Base-by-base conservation (phyloP, 2,113 vertebrate species). In the Albula goreensis region DNA sequence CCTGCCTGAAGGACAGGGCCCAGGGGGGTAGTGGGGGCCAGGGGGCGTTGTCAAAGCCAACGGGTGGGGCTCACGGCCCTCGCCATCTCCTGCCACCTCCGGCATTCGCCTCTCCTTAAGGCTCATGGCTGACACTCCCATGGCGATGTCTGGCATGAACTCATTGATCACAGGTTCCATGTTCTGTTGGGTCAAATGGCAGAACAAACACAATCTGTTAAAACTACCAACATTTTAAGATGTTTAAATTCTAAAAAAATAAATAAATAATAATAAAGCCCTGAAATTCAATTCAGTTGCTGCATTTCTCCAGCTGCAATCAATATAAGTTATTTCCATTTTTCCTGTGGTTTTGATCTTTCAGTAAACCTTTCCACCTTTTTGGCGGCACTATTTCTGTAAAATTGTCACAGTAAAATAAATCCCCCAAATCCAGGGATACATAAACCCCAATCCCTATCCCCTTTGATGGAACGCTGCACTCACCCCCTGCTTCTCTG, bases 111-210 rank as follows among this genome's bases (percentile, higher is more conserved):
- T 96, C 85, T 99, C 98, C 91, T 98, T 98, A 82, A 99, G 93
- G 60, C 97, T 97, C 95, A 99, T 95, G 3, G 97, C 96, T 0
- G 98, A 98, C 74, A 99, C 97, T 0, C 98, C 98, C 94, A 99
- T 97, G 0, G 98, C 98, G 0, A 99, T 99, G 89, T 99, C 98
- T 12, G 98, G 98, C 98, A 99, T 98, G 92, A 98, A 96, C 84
- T 99, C 98, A 78, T 98, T 98, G 10, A 98, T 96, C 87, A 97
- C 95, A 15, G 98, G 97, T 88, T 98, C 98, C 92, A 96, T 93
- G 86, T 92, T 95, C 97, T 99, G 94, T 15, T 91, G 94, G 86
- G 93, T 89, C 66, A 85, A 86, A 90, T 49, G 91, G 53, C 90
- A 91, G 56, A 4, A 82, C 77, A 87, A 78, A 90, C 8, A 51